A percentile compares a stretch with the other conserved stretches of the same genome.
These are phyloP conservation scores for Piliocolobus tephrosceles DNA, from an alignment of 2,113 vertebrate species.

Conservation along the genomic window DNA sequence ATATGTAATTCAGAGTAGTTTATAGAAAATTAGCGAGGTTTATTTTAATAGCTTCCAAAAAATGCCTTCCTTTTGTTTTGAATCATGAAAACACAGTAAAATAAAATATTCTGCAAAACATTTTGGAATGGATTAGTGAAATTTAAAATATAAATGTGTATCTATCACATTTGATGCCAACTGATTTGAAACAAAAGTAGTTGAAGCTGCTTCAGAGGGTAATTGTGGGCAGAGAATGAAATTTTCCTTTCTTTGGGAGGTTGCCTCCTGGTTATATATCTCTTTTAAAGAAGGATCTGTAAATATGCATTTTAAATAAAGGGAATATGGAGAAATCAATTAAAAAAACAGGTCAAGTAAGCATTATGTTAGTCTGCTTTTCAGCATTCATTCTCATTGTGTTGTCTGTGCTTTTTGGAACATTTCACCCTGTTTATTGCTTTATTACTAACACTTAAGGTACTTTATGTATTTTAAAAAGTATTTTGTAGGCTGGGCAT, in stretches of 20 bases:
- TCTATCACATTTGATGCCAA: conserved; percentile 10
- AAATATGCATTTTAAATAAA: not conserved
- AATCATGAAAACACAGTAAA: not conserved
- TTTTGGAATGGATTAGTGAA: not conserved
- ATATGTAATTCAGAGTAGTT: not conserved
- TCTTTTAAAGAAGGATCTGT: not conserved
- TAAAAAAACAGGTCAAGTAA: not conserved
- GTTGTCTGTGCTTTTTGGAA: not conserved
- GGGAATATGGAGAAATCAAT: not conserved
- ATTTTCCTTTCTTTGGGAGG: not conserved
- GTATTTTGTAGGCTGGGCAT: not conserved
- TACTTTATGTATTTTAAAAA: not conserved
- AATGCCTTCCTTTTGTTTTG: not conserved
- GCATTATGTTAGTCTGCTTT: not conserved
- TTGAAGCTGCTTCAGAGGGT: not conserved
- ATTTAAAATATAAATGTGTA: not conserved
- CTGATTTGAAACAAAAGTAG: conserved; percentile 18
- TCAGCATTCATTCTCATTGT: not conserved
- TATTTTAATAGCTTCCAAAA: not conserved
- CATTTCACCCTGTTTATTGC: not conserved
- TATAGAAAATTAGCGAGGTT: not conserved
- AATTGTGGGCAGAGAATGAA: not conserved
- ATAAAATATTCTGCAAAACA: not conserved
- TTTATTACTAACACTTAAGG: not conserved
- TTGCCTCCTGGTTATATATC: not conserved